Evolutionary conservation across 2,113 vertebrate species (phyloP), one percentile per base, ranked within the genome.

Genomic region (Ia io): DNA sequence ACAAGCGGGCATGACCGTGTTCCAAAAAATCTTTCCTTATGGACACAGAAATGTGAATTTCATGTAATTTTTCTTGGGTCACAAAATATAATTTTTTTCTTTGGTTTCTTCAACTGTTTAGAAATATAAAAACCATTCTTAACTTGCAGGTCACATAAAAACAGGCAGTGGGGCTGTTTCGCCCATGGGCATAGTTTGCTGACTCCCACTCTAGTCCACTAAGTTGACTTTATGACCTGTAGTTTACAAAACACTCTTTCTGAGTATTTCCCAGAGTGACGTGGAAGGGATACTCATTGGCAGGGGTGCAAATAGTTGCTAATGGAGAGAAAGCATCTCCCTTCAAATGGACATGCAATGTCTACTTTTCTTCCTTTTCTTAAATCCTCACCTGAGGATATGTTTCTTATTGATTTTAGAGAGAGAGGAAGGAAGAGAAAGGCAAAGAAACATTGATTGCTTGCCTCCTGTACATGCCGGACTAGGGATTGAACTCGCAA

Each of bases 131-230:
- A 56, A 56, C 32, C 10, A 35, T 87, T 83, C 40, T 71, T 20
- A 80, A 32, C 67, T 70, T 37, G 53, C 6, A 70, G 63, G 12
- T 12, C 13, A 5, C 30, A 47, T 2, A 30, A 23, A 87, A 69
- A 32, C 22, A 35, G 30, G 40, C 3, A 3, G 4, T n/a, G 16
- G 16, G 35, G 20, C 5, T 63, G 28, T 82, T 49, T 76, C 83
- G 40, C 17, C 49, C 4, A 4, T 20, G 16, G 32, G 10, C 2
- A 0, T 9, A 13, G 30, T 44, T 80, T 25, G 67, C 3, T 0
- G 6, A 28, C 30, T 35, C 25, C 32, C n/a, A 3, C 6, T 70
- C 5, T 22, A 35, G 32, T 63, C 87, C 17, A n/a, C 30, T 22
- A 77, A 25, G 22, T 12, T 53, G 30, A 25, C 47, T 32, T 73